Evolutionary conservation across 2,113 vertebrate genomes (phyloP).

Genomic region (Otis tarda): DNA sequence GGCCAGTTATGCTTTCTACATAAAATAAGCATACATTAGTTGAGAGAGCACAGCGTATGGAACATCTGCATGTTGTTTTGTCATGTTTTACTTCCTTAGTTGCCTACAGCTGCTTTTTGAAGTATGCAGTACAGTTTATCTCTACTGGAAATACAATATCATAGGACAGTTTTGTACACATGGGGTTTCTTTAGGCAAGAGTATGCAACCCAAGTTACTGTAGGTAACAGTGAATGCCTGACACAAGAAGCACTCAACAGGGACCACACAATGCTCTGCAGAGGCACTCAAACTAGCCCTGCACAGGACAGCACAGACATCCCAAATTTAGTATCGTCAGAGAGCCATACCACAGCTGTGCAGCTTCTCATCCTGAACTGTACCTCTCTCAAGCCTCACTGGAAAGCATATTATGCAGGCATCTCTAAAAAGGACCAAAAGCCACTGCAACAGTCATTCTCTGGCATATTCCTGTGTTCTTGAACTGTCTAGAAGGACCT

Average conservation of each 20-base stretch:
- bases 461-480: neutral
- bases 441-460: neutral
- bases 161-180: neutral
- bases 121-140: neutral
- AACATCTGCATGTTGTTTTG: neutral
- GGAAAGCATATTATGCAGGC: neutral
- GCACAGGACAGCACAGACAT: neutral
- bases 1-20: neutral
- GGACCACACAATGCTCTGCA: neutral
- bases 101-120: neutral
- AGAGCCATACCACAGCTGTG: neutral
- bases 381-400: neutral
- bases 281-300: neutral
- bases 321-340: neutral
- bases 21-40: neutral
- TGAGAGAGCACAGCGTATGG: neutral
- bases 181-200: neutral
- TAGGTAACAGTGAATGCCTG: neutral
- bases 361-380: neutral
- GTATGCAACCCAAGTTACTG: neutral
- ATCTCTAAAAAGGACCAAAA: neutral
- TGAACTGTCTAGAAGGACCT: neutral
- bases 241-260: neutral
- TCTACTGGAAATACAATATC: neutral
- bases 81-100: neutral